phyloP scores from a whole-genome alignment of 2,113 vertebrate species.

The Microtus montanus region DNA sequence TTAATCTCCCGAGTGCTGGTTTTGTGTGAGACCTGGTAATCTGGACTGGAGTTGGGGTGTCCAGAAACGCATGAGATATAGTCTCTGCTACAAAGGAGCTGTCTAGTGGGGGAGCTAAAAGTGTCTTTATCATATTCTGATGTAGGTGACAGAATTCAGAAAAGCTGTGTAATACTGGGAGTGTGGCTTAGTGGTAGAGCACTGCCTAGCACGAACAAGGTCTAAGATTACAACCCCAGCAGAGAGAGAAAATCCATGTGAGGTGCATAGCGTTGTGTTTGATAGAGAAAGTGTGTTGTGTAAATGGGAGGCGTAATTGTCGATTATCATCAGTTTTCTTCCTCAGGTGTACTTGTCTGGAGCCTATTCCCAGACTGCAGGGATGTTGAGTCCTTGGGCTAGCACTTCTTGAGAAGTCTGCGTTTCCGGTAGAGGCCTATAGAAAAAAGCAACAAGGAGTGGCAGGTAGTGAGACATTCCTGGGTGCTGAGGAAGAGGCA shows the following conservation, averaged over 20 bases:
- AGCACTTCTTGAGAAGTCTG: not conserved
- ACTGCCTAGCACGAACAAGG: not conserved
- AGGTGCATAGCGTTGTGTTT: not conserved
- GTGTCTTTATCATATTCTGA: not conserved
- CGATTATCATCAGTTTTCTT: not conserved
- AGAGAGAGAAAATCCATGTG: not conserved
- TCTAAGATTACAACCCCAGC: not conserved
- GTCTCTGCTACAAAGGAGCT: not conserved
- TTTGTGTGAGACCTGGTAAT: conserved; percentile 24
- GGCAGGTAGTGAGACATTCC: not conserved
- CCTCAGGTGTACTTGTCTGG: not conserved
- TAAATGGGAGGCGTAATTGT: not conserved
- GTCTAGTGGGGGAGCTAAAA: not conserved
- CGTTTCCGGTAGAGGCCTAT: not conserved
- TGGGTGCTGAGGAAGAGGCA: not conserved
- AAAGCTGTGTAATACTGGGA: not conserved
- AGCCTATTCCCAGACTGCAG: not conserved
- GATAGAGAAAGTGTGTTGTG: not conserved
- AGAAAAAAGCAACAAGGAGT: not conserved
- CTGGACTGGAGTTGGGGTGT: not conserved
- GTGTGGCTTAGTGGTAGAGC: not conserved
- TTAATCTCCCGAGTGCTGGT: conserved; percentile 3
- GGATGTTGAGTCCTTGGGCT: not conserved
- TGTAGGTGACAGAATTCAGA: not conserved
- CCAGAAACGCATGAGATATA: not conserved